Evolutionary conservation across 2,797 vertebrate species (phyloP), one percentile per base, ranked within the genome.

Genomic region (Halcyon leucocephala): DNA sequence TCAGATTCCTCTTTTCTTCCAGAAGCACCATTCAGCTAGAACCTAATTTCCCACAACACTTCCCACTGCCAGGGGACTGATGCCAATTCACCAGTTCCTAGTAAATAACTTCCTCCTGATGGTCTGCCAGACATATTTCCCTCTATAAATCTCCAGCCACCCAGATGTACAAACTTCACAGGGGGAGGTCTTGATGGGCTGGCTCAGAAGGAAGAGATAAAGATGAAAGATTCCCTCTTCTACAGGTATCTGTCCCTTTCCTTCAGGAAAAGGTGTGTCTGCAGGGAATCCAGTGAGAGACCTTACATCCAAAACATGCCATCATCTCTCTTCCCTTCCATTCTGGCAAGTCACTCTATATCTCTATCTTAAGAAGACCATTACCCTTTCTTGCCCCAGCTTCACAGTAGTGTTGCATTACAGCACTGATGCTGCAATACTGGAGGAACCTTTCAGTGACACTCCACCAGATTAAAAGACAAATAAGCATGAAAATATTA

Each of bases 61-160:
- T 82, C 61, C 41, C 29, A 61, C 1, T 65, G 87, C 79, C 86
- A 91, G 52, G 9, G 64, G n/a, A 69, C 39, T 9, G 39, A 69
- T 62, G 82, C 76, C 86, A 83, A 20, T 64, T 89, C 84, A 74
- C 33, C 41, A 54, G 0, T 80, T 92, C 73, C 67, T 73, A 39
- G 67, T 78, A 87, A 93, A 86, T 61, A 74, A 89, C 84, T 91
- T 94, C 85, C 87, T 90, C 31, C 76, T 90, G 46, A 72, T 54
- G 35, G n/a, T 76, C 70, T 91, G 77, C 84, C 86, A 89, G 52
- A 15, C 6, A 25, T 37, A 21, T 58, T 95, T 93, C 72, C 46
- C n/a, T 80, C 69, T 88, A 44, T 73, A 96, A 81, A 69, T 37
- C 15, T 93, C 25, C 54, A 90, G 29, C 78, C 4, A 3, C 80